phyloP scores from a whole-genome alignment of 1,140 invertebrate genomes.

The Ridgeia piscesae region DNA sequence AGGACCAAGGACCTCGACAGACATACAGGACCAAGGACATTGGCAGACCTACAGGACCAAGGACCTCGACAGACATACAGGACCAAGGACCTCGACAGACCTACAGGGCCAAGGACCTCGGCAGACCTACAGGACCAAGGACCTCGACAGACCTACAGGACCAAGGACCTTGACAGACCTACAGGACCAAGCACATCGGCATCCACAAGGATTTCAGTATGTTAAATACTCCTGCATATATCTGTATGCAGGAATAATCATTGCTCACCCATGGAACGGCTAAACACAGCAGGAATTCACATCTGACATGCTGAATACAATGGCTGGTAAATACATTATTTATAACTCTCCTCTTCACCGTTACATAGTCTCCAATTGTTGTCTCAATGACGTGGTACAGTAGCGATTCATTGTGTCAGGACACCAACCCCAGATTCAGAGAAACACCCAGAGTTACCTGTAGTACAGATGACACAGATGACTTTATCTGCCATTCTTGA shows the following conservation, averaged over 20 bases:
- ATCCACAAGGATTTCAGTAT: neutral
- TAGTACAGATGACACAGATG: neutral
- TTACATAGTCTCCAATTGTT: neutral
- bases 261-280: neutral
- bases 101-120: no score
- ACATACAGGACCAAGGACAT: no score
- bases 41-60: no score
- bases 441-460: neutral
- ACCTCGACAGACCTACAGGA: no score
- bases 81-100: no score
- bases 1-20: no score
- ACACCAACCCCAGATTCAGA: neutral
- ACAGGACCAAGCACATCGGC: neutral
- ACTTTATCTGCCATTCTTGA: neutral
- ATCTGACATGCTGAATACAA: neutral
- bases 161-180: no score
- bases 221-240: neutral
- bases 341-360: neutral
- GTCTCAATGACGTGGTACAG: neutral
- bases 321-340: neutral
- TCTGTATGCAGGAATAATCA: neutral
- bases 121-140: no score
- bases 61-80: no score
- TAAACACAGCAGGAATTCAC: neutral
- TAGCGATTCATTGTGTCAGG: neutral